These are phyloP conservation scores for Campylorhamphus procurvoides DNA, from an alignment of 2,113 vertebrate genomes.

Conservation along the genomic window DNA sequence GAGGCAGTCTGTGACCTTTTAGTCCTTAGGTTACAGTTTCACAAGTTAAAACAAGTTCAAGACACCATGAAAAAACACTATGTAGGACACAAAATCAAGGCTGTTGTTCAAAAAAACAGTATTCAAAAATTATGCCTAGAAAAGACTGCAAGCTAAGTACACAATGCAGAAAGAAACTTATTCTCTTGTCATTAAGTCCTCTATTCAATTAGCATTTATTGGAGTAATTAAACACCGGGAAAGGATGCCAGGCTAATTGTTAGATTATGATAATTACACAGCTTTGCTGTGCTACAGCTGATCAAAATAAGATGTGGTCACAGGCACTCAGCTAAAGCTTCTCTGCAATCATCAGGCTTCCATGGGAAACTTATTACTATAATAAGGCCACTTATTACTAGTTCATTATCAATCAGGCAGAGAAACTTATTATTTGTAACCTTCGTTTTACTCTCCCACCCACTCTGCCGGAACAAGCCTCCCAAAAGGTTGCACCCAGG, in stretches of 20 bases:
- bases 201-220: slow-evolving; percentile 83
- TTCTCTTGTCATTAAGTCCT: slow-evolving; percentile 78
- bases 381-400: slow-evolving; percentile 80
- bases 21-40: background rate
- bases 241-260: slow-evolving; percentile 91
- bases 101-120: slow-evolving; percentile 28
- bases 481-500: slow-evolving; percentile 77
- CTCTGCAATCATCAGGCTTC: slow-evolving; percentile 71
- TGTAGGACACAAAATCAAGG: slow-evolving; percentile 39
- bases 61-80: slow-evolving; percentile 27
- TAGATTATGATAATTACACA: slow-evolving; percentile 93
- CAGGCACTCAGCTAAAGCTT: slow-evolving; percentile 72
- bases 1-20: background rate
- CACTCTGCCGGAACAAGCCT: slow-evolving; percentile 74
- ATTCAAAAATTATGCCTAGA: slow-evolving; percentile 51
- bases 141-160: slow-evolving; percentile 64
- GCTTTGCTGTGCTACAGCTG: slow-evolving; percentile 88
- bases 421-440: slow-evolving; percentile 79
- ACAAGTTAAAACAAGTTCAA: background rate
- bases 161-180: slow-evolving; percentile 75
- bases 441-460: slow-evolving; percentile 9
- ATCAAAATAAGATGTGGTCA: slow-evolving; percentile 85
- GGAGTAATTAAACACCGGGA: slow-evolving; percentile 89
- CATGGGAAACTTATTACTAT: slow-evolving; percentile 47
- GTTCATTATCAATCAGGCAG: slow-evolving; percentile 85